Percentiles rank a stretch among this genome's conserved stretches.
Conservation (phyloP, 2,797 vertebrate genomes). For the Cryptoblepharus egeriae region DNA sequence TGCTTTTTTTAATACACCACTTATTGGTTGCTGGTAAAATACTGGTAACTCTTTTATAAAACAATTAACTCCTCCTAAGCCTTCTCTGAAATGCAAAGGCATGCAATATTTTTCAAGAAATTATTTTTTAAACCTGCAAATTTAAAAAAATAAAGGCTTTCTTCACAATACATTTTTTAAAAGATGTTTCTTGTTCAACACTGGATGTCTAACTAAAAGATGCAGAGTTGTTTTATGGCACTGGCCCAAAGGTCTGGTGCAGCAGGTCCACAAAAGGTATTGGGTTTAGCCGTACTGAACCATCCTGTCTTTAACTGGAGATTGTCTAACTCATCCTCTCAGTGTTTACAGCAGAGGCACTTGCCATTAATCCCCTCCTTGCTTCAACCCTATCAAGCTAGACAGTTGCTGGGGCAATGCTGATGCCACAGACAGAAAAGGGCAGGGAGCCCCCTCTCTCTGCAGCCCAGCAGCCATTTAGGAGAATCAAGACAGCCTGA, state of each 20-base stretch:
- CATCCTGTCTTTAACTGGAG: not conserved
- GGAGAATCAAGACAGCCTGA: rapidly evolving
- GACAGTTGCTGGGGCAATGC: conserved; percentile 8
- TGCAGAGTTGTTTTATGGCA: not conserved
- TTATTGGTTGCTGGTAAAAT: not conserved
- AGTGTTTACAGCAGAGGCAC: rapidly evolving
- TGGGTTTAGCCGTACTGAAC: not conserved
- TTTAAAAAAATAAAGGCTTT: not conserved
- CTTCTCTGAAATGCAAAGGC: not conserved
- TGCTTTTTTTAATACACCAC: too few relatives aligned
- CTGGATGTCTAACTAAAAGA: not conserved
- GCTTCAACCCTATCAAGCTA: conserved; percentile 18
- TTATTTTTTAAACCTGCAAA: not conserved
- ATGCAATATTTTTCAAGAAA: too few relatives aligned
- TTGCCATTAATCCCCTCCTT: not conserved
- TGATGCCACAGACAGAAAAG: conserved; percentile 18
- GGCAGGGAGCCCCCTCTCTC: conserved; percentile 5
- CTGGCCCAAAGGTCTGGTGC: not conserved
- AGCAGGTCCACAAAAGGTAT: not conserved
- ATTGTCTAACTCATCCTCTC: rapidly evolving
- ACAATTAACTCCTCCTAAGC: not conserved
- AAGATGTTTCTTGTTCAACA: too few relatives aligned
- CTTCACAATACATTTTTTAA: too few relatives aligned
- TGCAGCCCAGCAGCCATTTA: not conserved
- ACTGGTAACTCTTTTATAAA: not conserved